Evolutionary conservation across 92 coral and sea anemone genomes (phyloP), one percentile per base, ranked within the genome.

Genomic region (Virgularia gustaviana): DNA sequence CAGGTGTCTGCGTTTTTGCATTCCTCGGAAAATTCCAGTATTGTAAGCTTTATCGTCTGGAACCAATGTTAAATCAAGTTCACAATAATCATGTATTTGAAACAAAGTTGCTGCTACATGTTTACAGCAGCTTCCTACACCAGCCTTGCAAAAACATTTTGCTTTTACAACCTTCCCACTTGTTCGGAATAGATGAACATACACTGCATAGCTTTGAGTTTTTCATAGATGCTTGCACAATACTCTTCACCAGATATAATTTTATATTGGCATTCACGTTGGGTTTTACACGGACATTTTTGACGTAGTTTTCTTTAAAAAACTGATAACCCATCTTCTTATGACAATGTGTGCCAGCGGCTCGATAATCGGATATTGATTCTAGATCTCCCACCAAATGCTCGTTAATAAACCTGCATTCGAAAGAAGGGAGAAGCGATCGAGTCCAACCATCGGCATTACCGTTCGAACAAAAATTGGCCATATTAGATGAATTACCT

Each of bases 41-140:
- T 53, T 73, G 79, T 37, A 73, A 11, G 79, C 38, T 63, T 28
- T 16, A 23, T 73, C 70, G 34, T 70, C 65, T 34, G 76, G 76
- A 51, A 70, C 39, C 22, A 19, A 43, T 29, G 31, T 51, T 29
- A 56, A 51, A 12, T 51, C 56, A 36, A 72, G 70, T 56, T 72
- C 70, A 44, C 43, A 34, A 47, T 43, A 72, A 29, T 72, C 70
- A 23, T 34, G 56, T 19, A 55, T 72, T 72, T 56, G 70, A 51
- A 72, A 72, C 44, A 72, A 39, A 55, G 47, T 28, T 4, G 78
- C 78, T 13, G 49, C 54, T 6, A 56, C 54, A 49, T 72, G 63
- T 25, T 57, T 57, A 19, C 63, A 57, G 33, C 28, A 57, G 8
- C 63, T 37, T 6, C 63, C 63, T 9, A 13, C 18, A 30, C 68